These are phyloP conservation scores for Herpailurus yagouaroundi DNA, from an alignment of 2,113 vertebrate genomes.

Conservation along the genomic window DNA sequence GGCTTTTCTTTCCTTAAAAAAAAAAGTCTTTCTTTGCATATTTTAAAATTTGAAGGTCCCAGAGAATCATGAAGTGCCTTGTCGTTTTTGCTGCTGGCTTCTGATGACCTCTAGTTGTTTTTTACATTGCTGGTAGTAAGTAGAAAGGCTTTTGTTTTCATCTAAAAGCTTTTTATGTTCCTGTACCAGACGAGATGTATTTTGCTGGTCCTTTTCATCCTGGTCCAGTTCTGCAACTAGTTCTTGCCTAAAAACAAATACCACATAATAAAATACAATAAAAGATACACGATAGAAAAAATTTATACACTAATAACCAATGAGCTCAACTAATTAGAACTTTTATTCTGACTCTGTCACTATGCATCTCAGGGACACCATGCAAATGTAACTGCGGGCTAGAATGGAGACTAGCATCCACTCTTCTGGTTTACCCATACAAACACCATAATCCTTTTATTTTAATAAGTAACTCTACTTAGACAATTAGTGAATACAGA, in stretches of 20 bases:
- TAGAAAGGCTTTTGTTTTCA: slow-evolving; percentile 99
- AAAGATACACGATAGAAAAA: not conserved
- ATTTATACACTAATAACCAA: slow-evolving; percentile 38
- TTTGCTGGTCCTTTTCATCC: slow-evolving; percentile 99
- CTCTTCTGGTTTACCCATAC: not conserved
- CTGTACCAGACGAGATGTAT: slow-evolving; percentile 98
- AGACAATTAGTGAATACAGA: not conserved
- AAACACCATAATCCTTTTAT: not conserved
- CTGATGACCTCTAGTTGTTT: slow-evolving; percentile 98
- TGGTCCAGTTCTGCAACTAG: slow-evolving; percentile 99
- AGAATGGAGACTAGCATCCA: not conserved
- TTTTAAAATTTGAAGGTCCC: slow-evolving; percentile 81
- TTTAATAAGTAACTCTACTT: not conserved
- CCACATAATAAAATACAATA: slow-evolving; percentile 29
- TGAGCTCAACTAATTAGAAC: not conserved
- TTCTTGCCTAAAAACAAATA: slow-evolving; percentile 91
- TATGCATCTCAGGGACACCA: not conserved
- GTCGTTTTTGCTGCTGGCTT: slow-evolving; percentile 98
- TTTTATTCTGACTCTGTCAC: not conserved
- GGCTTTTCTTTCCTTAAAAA: slow-evolving; percentile 76
- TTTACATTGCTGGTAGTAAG: slow-evolving; percentile 99
- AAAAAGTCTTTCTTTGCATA: slow-evolving; percentile 85
- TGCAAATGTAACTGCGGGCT: not conserved
- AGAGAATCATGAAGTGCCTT: slow-evolving; percentile 96
- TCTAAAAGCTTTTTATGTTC: slow-evolving; percentile 99